phyloP scores from a whole-genome alignment of 2,888 invertebrate species.

The Agrilus mali region DNA sequence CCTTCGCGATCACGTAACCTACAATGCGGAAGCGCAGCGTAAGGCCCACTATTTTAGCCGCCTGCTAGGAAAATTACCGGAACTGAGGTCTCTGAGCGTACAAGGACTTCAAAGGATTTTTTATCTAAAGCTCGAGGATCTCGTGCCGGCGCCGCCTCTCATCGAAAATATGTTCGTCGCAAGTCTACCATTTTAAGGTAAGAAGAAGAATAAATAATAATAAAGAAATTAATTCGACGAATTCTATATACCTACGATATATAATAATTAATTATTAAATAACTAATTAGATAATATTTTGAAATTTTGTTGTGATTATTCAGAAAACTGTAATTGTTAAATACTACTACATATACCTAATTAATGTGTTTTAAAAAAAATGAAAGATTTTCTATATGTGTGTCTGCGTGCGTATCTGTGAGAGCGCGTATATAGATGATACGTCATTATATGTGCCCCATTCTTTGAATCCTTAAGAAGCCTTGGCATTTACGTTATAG shows the following conservation, averaged over 20 bases:
- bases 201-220: conserved; percentile 1
- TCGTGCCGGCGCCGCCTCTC: conserved; percentile 82
- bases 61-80: conserved; percentile 83
- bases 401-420: too few relatives aligned
- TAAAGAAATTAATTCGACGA: conserved; percentile 4
- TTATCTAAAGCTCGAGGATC: conserved; percentile 83
- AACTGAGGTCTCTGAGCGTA: conserved; percentile 81
- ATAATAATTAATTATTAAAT: conserved; percentile 17
- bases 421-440: too few relatives aligned
- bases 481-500: too few relatives aligned
- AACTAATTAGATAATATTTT: neutral
- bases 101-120: conserved; percentile 91
- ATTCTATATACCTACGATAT: conserved; percentile 32
- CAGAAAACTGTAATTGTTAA: neutral
- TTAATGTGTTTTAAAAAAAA: conserved; percentile 1
- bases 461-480: too few relatives aligned
- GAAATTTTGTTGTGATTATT: neutral
- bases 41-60: conserved; percentile 91
- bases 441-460: too few relatives aligned
- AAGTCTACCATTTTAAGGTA: conserved; percentile 76
- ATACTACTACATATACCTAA: neutral
- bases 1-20: conserved; percentile 90
- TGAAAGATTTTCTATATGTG: conserved; percentile 11
- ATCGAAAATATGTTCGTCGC: conserved; percentile 94
- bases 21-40: conserved; percentile 75